Conservation (phyloP, 2,797 vertebrate genomes). For the Okamejei kenojei region DNA sequence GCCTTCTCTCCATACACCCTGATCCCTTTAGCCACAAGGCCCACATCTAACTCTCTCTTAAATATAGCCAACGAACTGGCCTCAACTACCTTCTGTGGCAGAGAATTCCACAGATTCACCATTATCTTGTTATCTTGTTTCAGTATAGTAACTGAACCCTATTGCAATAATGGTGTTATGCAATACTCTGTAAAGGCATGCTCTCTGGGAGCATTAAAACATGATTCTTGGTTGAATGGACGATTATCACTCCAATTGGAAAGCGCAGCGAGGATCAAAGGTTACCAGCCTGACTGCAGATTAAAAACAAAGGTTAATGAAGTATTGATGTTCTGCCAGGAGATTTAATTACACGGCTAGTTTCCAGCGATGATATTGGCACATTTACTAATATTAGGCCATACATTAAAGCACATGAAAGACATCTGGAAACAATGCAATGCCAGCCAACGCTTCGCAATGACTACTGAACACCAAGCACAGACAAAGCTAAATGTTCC, state of each 20-base stretch:
- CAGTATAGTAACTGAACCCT: not conserved
- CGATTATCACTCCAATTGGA: not conserved
- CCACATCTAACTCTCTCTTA: too few species aligned
- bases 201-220: not conserved
- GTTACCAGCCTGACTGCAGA: not conserved
- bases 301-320: slow-evolving; percentile 7
- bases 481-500: not conserved
- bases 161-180: not conserved
- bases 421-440: not conserved
- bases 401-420: not conserved
- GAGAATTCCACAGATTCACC: too few species aligned
- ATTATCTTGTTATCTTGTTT: not conserved
- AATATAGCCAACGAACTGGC: too few species aligned
- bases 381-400: not conserved
- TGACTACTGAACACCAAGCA: not conserved
- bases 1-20: too few species aligned
- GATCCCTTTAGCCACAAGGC: too few species aligned
- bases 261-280: too few species aligned
- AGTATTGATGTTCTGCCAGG: slow-evolving; percentile 11
- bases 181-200: not conserved
- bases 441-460: not conserved
- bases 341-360: not conserved
- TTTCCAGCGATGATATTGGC: not conserved
- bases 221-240: not conserved
- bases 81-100: too few species aligned